Percentiles rank a stretch among this genome's conserved stretches.
phyloP scores from a whole-genome alignment of 2,113 vertebrate genomes.

The Microcebus tavaratra region DNA sequence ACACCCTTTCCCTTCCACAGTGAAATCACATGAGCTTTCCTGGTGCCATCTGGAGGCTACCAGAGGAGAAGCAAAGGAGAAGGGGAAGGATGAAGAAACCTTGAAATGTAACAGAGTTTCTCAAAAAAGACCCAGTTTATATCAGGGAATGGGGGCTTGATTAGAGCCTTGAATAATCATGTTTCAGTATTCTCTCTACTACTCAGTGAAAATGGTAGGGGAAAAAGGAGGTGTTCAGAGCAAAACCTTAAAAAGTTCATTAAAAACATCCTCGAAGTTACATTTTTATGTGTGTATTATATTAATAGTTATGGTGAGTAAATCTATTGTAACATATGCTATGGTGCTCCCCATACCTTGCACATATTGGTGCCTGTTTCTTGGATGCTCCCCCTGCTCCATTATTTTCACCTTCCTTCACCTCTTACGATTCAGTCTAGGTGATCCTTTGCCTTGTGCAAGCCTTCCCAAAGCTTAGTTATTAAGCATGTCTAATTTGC shows the following conservation, averaged over 20 bases:
- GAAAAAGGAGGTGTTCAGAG: not conserved
- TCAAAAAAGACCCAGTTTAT: not conserved
- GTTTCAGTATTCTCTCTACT: not conserved
- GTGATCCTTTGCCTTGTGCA: not conserved
- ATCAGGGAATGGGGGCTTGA: not conserved
- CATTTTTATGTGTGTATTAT: not conserved
- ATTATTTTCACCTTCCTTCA: not conserved
- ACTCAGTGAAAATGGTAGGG: not conserved
- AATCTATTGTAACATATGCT: not conserved
- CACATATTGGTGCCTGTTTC: not conserved
- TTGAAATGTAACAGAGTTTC: not conserved
- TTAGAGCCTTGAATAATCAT: not conserved
- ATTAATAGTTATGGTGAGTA: not conserved
- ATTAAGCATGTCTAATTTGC: not conserved
- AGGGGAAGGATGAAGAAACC: not conserved
- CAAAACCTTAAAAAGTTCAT: not conserved
- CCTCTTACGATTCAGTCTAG: not conserved
- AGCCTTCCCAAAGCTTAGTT: not conserved
- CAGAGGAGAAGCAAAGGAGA: not conserved
- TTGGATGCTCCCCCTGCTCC: not conserved
- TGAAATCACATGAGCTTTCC: not conserved
- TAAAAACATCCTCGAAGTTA: not conserved
- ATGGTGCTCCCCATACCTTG: not conserved
- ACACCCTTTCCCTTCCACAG: accelerated
- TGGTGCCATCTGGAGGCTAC: not conserved